A percentile compares a stretch with the other conserved stretches of the same genome.
Evolutionary conservation across 2,797 vertebrate genomes (phyloP).

Genomic region (Sebastolobus alascanus): DNA sequence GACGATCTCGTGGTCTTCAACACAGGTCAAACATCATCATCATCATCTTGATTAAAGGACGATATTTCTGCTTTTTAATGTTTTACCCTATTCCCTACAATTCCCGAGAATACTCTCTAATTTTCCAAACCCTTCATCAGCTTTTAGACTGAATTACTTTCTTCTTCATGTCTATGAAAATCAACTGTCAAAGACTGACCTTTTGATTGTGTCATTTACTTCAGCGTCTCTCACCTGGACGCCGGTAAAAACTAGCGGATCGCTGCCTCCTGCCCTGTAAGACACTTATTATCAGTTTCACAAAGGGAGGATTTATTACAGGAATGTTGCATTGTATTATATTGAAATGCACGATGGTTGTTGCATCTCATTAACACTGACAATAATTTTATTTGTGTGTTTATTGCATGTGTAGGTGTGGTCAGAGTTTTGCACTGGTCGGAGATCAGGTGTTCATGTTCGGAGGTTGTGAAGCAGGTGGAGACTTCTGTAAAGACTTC

Average conservation of each 20-base stretch:
- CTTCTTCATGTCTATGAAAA: not conserved
- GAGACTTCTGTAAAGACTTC: conserved; percentile 78
- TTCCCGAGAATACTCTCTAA: not conserved
- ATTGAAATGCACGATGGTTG: not conserved
- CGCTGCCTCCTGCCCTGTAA: conserved; percentile 79
- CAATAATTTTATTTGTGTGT: not conserved
- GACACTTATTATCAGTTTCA: not conserved
- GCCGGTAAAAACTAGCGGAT: conserved; percentile 81
- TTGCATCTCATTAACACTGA: not conserved
- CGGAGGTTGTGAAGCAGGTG: conserved; percentile 75
- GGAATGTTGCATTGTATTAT: not conserved
- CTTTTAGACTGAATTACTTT: not conserved
- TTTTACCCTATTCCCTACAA: not conserved
- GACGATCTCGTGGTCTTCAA: conserved; percentile 85
- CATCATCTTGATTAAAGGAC: not conserved
- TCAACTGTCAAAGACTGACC: not conserved
- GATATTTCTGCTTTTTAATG: not conserved
- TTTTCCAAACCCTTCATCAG: not conserved
- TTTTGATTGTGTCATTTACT: conserved; percentile 33
- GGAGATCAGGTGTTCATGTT: conserved; percentile 84
- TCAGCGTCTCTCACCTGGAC: conserved; percentile 84
- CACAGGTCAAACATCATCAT: conserved; percentile 69
- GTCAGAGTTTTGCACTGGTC: conserved; percentile 76
- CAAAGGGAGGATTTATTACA: not conserved
- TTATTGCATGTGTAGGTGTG: conserved; percentile 62